These are phyloP conservation scores for Holcopasites calliopsidis DNA, from an alignment of 1,140 invertebrate genomes.

Conservation along the genomic window DNA sequence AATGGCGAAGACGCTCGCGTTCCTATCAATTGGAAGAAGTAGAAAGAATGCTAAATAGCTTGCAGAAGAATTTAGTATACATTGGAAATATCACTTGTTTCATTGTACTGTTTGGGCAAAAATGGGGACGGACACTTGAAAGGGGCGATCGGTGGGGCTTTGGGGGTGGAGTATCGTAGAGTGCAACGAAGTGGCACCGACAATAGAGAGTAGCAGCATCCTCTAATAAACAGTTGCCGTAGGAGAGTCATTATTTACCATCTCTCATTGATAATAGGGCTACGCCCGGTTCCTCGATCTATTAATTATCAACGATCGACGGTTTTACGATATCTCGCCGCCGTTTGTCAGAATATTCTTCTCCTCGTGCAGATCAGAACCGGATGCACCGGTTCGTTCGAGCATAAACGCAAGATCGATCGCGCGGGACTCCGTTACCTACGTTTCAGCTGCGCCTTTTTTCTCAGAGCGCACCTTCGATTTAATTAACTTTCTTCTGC, in stretches of 20 bases:
- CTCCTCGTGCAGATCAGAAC: conserved; percentile 33
- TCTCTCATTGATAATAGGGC: conserved; percentile 56
- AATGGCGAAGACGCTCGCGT: no score
- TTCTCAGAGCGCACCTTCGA: conserved; percentile 1
- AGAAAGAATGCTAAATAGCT: no score
- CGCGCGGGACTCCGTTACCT: conserved; percentile 20
- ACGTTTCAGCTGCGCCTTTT: conserved; percentile 27
- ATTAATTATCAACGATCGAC: conserved; percentile 59
- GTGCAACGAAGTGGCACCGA: conserved; percentile 52
- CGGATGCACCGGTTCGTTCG: conserved; percentile 53
- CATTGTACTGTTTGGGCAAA: neutral
- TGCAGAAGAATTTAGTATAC: neutral
- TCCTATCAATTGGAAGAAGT: neutral
- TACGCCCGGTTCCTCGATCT: conserved; percentile 26
- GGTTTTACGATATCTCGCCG: conserved; percentile 61
- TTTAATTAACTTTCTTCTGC: conserved; percentile 21
- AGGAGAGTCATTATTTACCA: conserved; percentile 60
- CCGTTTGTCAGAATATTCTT: conserved; percentile 52
- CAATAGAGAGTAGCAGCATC: conserved; percentile 55
- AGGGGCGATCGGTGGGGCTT: conserved; percentile 34
- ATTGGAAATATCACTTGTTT: neutral
- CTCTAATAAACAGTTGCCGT: conserved; percentile 51
- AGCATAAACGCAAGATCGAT: conserved; percentile 58
- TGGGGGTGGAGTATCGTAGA: conserved; percentile 32
- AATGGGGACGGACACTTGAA: neutral